Conservation (phyloP, 2,113 vertebrate species). For the Anolis sagrei region DNA sequence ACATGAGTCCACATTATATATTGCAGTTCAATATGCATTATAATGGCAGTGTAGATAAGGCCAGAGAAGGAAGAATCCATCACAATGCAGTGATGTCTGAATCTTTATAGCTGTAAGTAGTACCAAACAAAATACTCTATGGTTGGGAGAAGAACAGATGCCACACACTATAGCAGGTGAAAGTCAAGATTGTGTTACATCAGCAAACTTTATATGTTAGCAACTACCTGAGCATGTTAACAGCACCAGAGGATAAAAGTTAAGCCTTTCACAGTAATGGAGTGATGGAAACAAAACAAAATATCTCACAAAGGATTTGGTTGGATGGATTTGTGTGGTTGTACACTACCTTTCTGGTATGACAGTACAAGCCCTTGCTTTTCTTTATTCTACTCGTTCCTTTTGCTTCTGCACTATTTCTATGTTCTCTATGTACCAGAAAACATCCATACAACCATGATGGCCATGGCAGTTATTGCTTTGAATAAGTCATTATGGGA, state of each 20-base stretch:
- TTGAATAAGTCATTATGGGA: too few species aligned
- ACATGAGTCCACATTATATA: too few species aligned
- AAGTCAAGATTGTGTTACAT: neutral
- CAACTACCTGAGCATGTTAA: neutral
- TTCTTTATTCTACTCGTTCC: too few species aligned
- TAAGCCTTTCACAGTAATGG: neutral
- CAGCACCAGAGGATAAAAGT: neutral
- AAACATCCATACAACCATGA: too few species aligned
- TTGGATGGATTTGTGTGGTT: neutral
- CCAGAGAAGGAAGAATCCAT: neutral
- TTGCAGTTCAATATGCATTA: too few species aligned
- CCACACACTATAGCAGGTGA: neutral
- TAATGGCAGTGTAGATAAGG: too few species aligned
- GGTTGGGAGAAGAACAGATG: neutral
- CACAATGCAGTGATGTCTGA: neutral
- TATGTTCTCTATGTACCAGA: too few species aligned
- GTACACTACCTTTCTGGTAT: neutral
- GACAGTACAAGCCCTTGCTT: neutral
- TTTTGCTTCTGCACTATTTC: too few species aligned
- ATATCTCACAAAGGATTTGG: neutral
- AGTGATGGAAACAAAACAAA: neutral
- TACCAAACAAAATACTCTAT: neutral
- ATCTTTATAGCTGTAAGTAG: neutral
- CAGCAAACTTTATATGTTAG: neutral
- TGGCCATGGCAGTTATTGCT: too few species aligned